Base-by-base conservation (phyloP, 1,140 invertebrate species). In the Parapsyche elsis region DNA sequence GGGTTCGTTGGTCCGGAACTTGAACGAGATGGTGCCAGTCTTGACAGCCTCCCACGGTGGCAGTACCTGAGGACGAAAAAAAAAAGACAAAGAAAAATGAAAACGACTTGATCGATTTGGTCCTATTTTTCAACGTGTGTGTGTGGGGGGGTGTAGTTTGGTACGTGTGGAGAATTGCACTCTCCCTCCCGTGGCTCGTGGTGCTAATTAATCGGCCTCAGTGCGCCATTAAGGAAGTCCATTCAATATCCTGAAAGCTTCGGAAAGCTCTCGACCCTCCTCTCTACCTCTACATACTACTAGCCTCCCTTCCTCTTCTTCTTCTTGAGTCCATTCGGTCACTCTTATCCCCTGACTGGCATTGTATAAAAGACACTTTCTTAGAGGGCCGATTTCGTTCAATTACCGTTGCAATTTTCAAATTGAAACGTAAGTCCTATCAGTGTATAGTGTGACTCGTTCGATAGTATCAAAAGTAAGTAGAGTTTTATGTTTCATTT, bases 1-100 rank as follows among this genome's bases (percentile, higher is more conserved):
- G 0, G 96, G 93, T 88, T 99, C 97, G 85, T 95, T 97, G 16
- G 97, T 99, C 79, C 97, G 92, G 85, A 99, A 95, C 89, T 96
- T 97, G 88, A 98, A 96, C 57, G 95, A 95, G 85, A 98, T 94
- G 19, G 94, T 95, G 77, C 96, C 96, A 21, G 93, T 94, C 84
- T 94, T 93, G 84, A 94, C 93, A 19, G 94, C 94, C 87, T 95
- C 96, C 96, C 95, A 97, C 81, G 95, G 94, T 83, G 94, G 95
- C 84, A 95, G 89, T 64, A 96, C 93, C 94, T 95, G 90, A 77
- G 38, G 9, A 73, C n/a, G 5, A 46, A 46, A 53, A 53, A 53
- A 53, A 53, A 53, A 4, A 2, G 16, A 53, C 16, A 12, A 2
- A 53, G 10, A 53, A 53, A 53, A 53, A 53, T 53, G 10, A 53